These are phyloP conservation scores for Lasioglossum villosulum DNA, from an alignment of 2,888 invertebrate genomes.

Conservation along the genomic window DNA sequence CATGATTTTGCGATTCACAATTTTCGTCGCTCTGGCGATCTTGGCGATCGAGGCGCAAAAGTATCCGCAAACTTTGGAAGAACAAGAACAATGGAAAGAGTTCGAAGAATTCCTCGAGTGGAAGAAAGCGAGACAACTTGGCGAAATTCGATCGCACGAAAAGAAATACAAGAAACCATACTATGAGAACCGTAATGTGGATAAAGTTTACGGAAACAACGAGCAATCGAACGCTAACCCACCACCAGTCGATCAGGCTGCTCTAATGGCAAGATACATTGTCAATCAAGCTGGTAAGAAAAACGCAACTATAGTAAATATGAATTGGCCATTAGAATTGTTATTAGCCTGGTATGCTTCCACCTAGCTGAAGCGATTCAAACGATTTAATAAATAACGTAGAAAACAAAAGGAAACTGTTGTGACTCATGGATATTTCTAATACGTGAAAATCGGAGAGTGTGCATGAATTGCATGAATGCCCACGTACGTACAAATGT, in stretches of 20 bases:
- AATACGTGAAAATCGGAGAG: neutral
- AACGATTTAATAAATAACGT: neutral
- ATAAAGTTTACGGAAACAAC: conserved; percentile 5
- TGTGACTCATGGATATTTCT: neutral
- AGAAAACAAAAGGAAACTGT: neutral
- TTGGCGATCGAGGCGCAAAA: conserved; percentile 54
- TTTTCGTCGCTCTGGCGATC: conserved; percentile 43
- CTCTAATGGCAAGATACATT: conserved; percentile 90
- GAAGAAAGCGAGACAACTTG: conserved; percentile 50
- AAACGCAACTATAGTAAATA: neutral
- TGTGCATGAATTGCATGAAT: neutral
- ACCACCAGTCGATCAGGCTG: conserved; percentile 87
- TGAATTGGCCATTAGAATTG: neutral
- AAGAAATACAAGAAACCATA: conserved; percentile 23
- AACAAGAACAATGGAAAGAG: conserved; percentile 62
- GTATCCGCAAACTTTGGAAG: conserved; percentile 21
- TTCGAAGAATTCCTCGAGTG: conserved; percentile 67
- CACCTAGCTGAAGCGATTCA: neutral
- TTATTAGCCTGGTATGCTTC: neutral
- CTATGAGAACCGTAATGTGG: conserved; percentile 18
- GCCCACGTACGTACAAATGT: neutral
- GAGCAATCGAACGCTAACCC: conserved; percentile 81
- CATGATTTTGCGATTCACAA: conserved; percentile 51
- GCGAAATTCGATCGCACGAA: neutral
- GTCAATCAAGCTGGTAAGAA: conserved; percentile 88